These are phyloP conservation scores for Periophthalmodon schlosseri DNA, from an alignment of 2,113 vertebrate genomes.

Conservation along the genomic window DNA sequence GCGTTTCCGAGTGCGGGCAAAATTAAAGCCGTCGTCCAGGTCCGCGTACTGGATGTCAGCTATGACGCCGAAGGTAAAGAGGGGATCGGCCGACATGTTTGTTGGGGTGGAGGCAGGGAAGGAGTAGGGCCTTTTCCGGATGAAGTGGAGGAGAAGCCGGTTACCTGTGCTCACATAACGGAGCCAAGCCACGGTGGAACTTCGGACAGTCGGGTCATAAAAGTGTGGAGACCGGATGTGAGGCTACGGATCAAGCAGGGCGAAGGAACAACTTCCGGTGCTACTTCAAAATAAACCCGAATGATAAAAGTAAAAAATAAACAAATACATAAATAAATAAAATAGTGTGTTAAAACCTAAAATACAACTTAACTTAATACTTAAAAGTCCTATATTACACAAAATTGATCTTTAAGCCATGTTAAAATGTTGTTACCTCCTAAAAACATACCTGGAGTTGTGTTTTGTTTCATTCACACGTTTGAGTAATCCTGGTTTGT, in stretches of 20 bases:
- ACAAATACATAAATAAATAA: background rate
- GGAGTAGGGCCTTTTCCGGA: background rate
- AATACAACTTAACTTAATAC: too few relatives aligned
- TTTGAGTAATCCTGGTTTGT: too few relatives aligned
- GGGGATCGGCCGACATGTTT: slow-evolving; percentile 11
- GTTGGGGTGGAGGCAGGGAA: background rate
- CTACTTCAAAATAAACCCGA: slow-evolving; percentile 25
- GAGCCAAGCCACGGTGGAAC: background rate
- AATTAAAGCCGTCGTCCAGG: slow-evolving; percentile 85
- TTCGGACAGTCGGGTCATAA: too few relatives aligned
- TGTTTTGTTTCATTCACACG: too few relatives aligned
- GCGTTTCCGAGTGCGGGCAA: slow-evolving; percentile 64
- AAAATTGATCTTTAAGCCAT: too few relatives aligned
- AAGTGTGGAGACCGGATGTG: slow-evolving; percentile 1
- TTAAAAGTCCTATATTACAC: too few relatives aligned
- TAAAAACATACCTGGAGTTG: too few relatives aligned
- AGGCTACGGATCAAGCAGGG: background rate
- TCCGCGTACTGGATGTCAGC: slow-evolving; percentile 93
- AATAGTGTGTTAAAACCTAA: background rate
- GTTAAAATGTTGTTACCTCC: too few relatives aligned
- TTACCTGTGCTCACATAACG: background rate
- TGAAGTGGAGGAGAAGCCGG: background rate
- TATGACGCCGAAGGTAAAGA: slow-evolving; percentile 87
- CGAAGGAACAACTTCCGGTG: slow-evolving; percentile 3
- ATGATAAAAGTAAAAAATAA: background rate